These are phyloP conservation scores for Daphoenositta chrysoptera DNA, from an alignment of 2,113 vertebrate species.

Conservation along the genomic window DNA sequence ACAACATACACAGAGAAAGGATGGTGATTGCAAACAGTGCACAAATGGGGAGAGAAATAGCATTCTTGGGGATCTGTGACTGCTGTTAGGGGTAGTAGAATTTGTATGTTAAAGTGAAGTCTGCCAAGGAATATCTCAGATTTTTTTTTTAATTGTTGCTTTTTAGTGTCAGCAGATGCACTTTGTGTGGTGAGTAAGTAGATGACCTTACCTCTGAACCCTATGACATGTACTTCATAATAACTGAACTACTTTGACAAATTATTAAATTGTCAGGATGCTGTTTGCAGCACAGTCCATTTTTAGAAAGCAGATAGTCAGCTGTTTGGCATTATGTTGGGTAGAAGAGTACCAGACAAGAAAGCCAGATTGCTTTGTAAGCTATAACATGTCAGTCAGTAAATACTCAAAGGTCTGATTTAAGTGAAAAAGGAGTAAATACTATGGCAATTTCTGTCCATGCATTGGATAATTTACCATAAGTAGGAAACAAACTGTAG, in stretches of 20 bases:
- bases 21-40: neutral
- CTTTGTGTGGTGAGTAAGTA: constrained; percentile 33
- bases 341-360: constrained; percentile 24
- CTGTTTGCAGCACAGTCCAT: constrained; percentile 62
- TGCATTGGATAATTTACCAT: constrained; percentile 39
- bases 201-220: constrained; percentile 67
- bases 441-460: constrained; percentile 27
- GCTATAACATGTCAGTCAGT: constrained; percentile 66
- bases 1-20: neutral
- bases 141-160: constrained; percentile 35
- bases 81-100: neutral
- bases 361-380: constrained; percentile 68
- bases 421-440: constrained; percentile 61
- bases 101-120: constrained; percentile 20
- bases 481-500: constrained; percentile 29
- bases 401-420: constrained; percentile 26
- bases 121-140: neutral
- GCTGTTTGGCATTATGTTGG: constrained; percentile 57
- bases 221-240: constrained; percentile 58
- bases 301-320: constrained; percentile 74
- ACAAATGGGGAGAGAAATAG: neutral
- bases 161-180: constrained; percentile 62
- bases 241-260: constrained; percentile 66
- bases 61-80: neutral
- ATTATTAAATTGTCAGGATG: constrained; percentile 71